These are phyloP conservation scores for Dascillus cervinus DNA, from an alignment of 2,888 invertebrate genomes.

Conservation along the genomic window DNA sequence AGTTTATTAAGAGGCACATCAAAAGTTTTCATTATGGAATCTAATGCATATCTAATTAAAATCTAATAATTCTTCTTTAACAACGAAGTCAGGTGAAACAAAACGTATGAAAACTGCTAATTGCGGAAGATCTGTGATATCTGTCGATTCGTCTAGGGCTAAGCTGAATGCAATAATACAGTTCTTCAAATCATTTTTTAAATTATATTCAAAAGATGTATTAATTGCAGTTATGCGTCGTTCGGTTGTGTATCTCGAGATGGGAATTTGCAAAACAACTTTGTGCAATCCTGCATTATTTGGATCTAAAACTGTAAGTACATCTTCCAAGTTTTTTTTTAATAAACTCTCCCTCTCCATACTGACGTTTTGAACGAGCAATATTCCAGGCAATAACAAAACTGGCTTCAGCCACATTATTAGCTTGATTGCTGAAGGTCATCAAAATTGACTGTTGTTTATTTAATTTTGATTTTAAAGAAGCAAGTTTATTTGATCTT, in stretches of 20 bases:
- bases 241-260: conserved; percentile 14
- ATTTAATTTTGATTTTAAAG: conserved; percentile 15
- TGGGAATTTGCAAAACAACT: conserved; percentile 14
- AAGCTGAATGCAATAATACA: conserved; percentile 15
- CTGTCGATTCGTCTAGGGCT: conserved; percentile 16
- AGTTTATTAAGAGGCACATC: conserved; percentile 14
- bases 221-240: conserved; percentile 16
- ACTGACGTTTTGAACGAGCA: conserved; percentile 12
- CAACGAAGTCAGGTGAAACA: conserved; percentile 13
- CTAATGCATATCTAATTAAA: conserved; percentile 14
- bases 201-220: conserved; percentile 16
- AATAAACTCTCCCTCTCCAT: conserved; percentile 12
- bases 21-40: conserved; percentile 16
- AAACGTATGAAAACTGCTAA: conserved; percentile 16
- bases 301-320: conserved; percentile 11
- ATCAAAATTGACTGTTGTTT: conserved; percentile 14
- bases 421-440: conserved; percentile 14
- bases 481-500: conserved; percentile 11
- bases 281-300: conserved; percentile 15
- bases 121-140: conserved; percentile 16
- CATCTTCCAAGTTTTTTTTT: conserved; percentile 10
- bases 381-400: conserved; percentile 13
- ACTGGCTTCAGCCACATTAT: conserved; percentile 14
- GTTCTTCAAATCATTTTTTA: conserved; percentile 15
- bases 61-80: conserved; percentile 14